phyloP scores from a whole-genome alignment of 2,113 vertebrate genomes.

The Ochotona princeps region DNA sequence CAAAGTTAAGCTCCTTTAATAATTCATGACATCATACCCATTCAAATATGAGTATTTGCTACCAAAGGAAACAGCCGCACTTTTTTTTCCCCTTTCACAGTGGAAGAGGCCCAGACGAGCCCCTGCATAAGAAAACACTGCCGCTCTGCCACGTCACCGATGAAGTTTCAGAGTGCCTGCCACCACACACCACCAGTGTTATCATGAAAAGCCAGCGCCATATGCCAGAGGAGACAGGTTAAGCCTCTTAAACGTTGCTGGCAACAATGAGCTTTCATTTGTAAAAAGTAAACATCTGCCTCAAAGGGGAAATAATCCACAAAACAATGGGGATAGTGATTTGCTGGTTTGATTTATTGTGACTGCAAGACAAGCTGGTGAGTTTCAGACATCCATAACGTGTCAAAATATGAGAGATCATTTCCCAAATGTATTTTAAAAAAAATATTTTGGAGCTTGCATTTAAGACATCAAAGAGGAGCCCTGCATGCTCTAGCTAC shows the following conservation, averaged over 20 bases:
- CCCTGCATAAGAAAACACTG: constrained; percentile 65
- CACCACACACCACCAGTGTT: constrained; percentile 57
- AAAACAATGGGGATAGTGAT: constrained; percentile 72
- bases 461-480: constrained; percentile 36
- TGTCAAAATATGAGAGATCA: not conserved
- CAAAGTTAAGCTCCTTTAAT: constrained; percentile 85
- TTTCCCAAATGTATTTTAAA: constrained; percentile 41
- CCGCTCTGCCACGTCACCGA: constrained; percentile 63
- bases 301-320: constrained; percentile 71
- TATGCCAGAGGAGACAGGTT: constrained; percentile 81
- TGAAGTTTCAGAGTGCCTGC: constrained; percentile 70
- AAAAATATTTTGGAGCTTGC: constrained; percentile 25
- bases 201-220: constrained; percentile 72
- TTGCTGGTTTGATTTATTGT: constrained; percentile 75
- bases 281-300: constrained; percentile 79
- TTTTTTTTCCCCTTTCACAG: constrained; percentile 72
- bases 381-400: not conserved
- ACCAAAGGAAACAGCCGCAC: constrained; percentile 84
- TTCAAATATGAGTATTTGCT: constrained; percentile 86
- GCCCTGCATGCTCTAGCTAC: not conserved
- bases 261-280: constrained; percentile 80
- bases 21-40: constrained; percentile 84
- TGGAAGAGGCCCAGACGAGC: constrained; percentile 78
- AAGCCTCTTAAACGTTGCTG: constrained; percentile 81
- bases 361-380: not conserved